A percentile compares a stretch with the other conserved stretches of the same genome.
Evolutionary conservation across 2,113 vertebrate species (phyloP).

Genomic region (Ariopsis seemanni): DNA sequence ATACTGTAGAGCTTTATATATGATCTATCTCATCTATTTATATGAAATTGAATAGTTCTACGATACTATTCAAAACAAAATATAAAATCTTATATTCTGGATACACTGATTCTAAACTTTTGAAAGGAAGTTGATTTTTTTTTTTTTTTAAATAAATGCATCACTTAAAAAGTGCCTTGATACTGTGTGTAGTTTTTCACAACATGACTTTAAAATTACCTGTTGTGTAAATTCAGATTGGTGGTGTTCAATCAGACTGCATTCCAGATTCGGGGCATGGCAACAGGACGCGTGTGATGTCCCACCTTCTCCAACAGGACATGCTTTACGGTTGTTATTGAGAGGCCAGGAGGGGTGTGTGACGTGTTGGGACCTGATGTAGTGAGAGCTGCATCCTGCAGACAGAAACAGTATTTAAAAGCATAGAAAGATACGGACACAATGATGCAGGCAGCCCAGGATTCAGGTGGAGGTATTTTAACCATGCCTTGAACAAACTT

Average conservation of each 20-base stretch:
- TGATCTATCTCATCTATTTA: too few species aligned
- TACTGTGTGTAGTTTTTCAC: not conserved
- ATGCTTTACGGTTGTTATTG: constrained; percentile 49
- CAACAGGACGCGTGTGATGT: constrained; percentile 74
- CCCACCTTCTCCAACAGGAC: constrained; percentile 50
- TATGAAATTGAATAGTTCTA: too few species aligned
- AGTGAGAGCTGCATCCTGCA: constrained; percentile 78
- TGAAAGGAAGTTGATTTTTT: not conserved
- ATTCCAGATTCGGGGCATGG: constrained; percentile 72
- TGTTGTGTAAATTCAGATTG: constrained; percentile 55
- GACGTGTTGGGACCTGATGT: not conserved
- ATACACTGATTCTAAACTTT: not conserved
- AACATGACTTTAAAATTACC: constrained; percentile 61
- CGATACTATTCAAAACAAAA: too few species aligned
- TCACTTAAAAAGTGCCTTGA: not conserved
- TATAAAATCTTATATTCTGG: not conserved
- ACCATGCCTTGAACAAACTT: not conserved
- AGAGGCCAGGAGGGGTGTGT: constrained; percentile 51
- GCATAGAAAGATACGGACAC: not conserved
- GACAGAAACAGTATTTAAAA: not conserved
- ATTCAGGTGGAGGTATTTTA: not conserved
- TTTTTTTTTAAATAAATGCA: not conserved
- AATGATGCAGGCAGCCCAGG: not conserved
- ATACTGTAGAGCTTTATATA: too few species aligned
- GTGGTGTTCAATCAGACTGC: constrained; percentile 69